These are phyloP conservation scores for Pseudorasbora parva DNA, from an alignment of 2,113 vertebrate genomes.

Conservation along the genomic window DNA sequence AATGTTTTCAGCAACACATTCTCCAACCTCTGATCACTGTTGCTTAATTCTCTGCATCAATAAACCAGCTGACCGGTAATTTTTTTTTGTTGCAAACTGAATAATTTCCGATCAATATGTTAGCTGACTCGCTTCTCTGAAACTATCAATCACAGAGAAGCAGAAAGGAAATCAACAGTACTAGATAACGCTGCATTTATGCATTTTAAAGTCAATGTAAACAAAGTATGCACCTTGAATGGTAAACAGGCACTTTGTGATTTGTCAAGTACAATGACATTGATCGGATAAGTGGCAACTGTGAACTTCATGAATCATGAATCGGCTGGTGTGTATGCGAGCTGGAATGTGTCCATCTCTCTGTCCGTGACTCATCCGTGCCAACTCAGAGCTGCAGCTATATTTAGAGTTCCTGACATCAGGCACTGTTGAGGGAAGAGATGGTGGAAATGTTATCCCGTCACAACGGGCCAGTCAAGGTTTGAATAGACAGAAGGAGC, in stretches of 20 bases:
- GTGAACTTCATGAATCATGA: constrained; percentile 37
- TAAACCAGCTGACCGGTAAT: constrained; percentile 58
- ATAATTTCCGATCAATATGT: constrained; percentile 66
- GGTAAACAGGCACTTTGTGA: constrained; percentile 4
- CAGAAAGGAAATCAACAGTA: constrained; percentile 47
- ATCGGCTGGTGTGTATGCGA: constrained; percentile 11
- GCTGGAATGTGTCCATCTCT: constrained; percentile 23
- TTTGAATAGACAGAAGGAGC: constrained; percentile 55
- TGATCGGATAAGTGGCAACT: constrained; percentile 26
- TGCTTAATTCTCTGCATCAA: constrained; percentile 49
- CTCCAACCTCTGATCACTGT: constrained; percentile 61
- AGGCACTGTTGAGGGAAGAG: constrained; percentile 45
- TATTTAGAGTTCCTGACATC: constrained; percentile 59
- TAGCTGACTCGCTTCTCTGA: constrained; percentile 38
- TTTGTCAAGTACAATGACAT: constrained; percentile 40
- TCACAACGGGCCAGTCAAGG: constrained; percentile 37
- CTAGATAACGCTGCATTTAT: constrained; percentile 26
- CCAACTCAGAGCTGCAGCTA: constrained; percentile 47
- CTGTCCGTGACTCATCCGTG: constrained; percentile 28
- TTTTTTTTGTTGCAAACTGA: constrained; percentile 55
- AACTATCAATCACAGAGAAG: constrained; percentile 54
- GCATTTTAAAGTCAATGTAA: constrained; percentile 21
- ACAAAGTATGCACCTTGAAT: constrained; percentile 17
- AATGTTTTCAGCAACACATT: constrained; percentile 40
- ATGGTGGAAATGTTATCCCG: constrained; percentile 47